Evolutionary conservation across 1,140 invertebrate genomes (phyloP).

Genomic region (Procambarus virginalis): DNA sequence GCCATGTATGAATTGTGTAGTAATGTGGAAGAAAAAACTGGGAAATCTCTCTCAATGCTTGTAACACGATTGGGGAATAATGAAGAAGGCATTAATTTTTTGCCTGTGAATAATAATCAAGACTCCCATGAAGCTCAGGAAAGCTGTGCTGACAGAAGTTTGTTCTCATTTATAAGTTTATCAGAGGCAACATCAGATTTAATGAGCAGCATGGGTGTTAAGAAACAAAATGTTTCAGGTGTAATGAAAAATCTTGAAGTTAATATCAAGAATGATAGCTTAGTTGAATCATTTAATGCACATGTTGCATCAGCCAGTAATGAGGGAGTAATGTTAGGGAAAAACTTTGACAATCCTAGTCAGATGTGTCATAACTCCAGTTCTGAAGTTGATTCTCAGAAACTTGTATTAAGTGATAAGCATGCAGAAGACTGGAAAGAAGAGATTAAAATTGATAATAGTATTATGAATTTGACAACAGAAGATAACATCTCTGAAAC

Average conservation of each 20-base stretch:
- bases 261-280: background rate
- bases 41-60: conserved; percentile 30
- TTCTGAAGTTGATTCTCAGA: background rate
- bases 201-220: background rate
- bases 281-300: background rate
- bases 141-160: background rate
- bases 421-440: background rate
- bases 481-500: background rate
- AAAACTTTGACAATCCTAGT: background rate
- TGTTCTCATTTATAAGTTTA: conserved; percentile 9
- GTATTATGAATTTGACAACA: background rate
- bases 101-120: background rate
- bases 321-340: background rate
- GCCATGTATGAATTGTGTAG: conserved; percentile 58
- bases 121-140: background rate
- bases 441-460: background rate
- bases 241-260: background rate
- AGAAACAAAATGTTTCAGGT: background rate
- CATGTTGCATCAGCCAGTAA: background rate
- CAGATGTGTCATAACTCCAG: background rate
- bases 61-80: conserved; percentile 5
- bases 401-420: background rate
- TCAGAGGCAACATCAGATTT: background rate
- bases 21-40: conserved; percentile 51
- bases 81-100: conserved; percentile 2